phyloP scores from a whole-genome alignment of 1,140 invertebrate genomes.

The Callitettix versicolor region DNA sequence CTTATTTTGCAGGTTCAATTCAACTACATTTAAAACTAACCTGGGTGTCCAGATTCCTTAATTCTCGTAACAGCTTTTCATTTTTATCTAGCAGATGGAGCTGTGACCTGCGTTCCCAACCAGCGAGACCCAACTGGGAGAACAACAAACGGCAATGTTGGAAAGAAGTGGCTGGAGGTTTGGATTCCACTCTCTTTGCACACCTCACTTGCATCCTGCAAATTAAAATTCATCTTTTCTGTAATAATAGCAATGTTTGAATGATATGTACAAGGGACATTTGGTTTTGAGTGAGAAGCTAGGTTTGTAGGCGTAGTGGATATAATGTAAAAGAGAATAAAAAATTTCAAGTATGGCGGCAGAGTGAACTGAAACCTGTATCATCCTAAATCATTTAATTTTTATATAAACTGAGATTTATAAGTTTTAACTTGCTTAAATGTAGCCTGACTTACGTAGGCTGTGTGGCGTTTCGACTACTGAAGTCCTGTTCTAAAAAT shows the following conservation, averaged over 20 bases:
- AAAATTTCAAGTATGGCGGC: too few relatives aligned
- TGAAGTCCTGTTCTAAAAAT: conserved; percentile 62
- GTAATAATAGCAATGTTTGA: too few relatives aligned
- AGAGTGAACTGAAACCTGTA: too few relatives aligned
- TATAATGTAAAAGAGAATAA: too few relatives aligned
- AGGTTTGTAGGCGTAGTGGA: too few relatives aligned
- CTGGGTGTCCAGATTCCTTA: conserved; percentile 87
- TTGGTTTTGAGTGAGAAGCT: too few relatives aligned
- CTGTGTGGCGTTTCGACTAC: conserved; percentile 32
- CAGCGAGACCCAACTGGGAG: conserved; percentile 79
- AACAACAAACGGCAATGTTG: conserved; percentile 79
- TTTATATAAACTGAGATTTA: too few relatives aligned
- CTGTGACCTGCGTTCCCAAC: conserved; percentile 76
- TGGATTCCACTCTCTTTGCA: background rate
- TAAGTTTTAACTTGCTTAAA: too few relatives aligned
- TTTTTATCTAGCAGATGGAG: conserved; percentile 82
- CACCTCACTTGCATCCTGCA: conserved; percentile 8
- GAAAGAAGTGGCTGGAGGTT: conserved; percentile 48
- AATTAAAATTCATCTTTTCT: too few relatives aligned
- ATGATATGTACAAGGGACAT: background rate
- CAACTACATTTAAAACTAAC: too few relatives aligned
- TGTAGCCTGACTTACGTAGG: conserved; percentile 23
- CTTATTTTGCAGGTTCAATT: too few relatives aligned
- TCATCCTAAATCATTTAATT: too few relatives aligned
- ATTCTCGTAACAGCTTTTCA: conserved; percentile 80